Conservation (phyloP, 2,888 invertebrate species). For the Labia minor region DNA sequence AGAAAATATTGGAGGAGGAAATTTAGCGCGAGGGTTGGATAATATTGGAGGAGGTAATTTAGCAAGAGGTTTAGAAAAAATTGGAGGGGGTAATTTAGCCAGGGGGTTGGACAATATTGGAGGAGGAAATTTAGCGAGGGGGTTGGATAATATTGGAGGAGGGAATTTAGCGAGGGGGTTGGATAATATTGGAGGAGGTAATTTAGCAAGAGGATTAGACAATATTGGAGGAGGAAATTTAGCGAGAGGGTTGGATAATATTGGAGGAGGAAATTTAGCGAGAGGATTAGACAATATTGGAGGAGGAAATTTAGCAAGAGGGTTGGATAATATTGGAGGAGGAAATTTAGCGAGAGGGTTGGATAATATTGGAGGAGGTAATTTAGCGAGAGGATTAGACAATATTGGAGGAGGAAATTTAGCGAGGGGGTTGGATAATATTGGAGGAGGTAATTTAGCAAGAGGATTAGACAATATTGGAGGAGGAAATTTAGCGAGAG, state of each 20-base stretch:
- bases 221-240: conserved; percentile 35
- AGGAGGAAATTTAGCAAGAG: conserved; percentile 14
- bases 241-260: conserved; percentile 26
- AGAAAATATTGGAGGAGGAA: conserved; percentile 23
- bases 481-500: background rate
- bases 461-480: background rate
- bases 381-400: background rate
- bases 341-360: background rate
- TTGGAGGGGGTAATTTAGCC: conserved; percentile 40
- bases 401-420: conserved; percentile 24
- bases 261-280: conserved; percentile 36
- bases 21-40: conserved; percentile 29
- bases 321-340: background rate
- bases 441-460: background rate
- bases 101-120: conserved; percentile 28
- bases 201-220: conserved; percentile 28
- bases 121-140: conserved; percentile 29
- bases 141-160: conserved; percentile 40
- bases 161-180: conserved; percentile 38
- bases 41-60: conserved; percentile 31
- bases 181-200: conserved; percentile 40
- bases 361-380: background rate
- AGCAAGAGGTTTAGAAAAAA: conserved; percentile 38
- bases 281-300: conserved; percentile 35
- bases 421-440: background rate